These are phyloP conservation scores for Gobionotothen gibberifrons DNA, from an alignment of 2,797 vertebrate genomes.

Conservation along the genomic window DNA sequence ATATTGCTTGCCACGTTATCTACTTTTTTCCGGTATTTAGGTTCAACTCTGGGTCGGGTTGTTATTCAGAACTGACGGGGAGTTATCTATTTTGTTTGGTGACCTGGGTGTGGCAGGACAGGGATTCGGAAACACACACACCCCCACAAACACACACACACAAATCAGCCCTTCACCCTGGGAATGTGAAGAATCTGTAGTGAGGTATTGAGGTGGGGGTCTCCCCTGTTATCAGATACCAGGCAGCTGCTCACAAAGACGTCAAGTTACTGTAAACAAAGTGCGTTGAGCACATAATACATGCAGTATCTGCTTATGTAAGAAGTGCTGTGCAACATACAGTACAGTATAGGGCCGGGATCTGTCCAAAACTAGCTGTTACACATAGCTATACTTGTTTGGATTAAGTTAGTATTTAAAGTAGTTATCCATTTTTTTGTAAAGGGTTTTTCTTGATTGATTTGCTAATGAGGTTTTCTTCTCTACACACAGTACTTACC, in stretches of 20 bases:
- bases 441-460: neutral
- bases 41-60: conserved; percentile 39
- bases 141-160: conserved; percentile 7
- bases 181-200: conserved; percentile 78
- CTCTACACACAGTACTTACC: neutral
- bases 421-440: too few relatives aligned
- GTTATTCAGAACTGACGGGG: conserved; percentile 22
- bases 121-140: conserved; percentile 25
- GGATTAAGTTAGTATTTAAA: too few relatives aligned
- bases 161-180: conserved; percentile 32
- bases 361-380: neutral
- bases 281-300: conserved; percentile 12
- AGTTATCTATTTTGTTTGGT: conserved; percentile 53
- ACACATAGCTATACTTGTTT: too few relatives aligned
- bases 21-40: conserved; percentile 27
- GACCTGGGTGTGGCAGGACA: conserved; percentile 65
- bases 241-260: conserved; percentile 49
- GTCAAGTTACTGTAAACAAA: conserved; percentile 15
- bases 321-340: neutral
- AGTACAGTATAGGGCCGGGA: neutral
- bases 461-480: neutral
- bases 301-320: too few relatives aligned
- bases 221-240: conserved; percentile 59
- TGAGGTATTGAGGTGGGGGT: conserved; percentile 57
- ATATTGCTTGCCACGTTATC: conserved; percentile 9